Evolutionary conservation across 2,888 invertebrate species (phyloP), one percentile per base, ranked within the genome.

Genomic region (Saturnia japonica): DNA sequence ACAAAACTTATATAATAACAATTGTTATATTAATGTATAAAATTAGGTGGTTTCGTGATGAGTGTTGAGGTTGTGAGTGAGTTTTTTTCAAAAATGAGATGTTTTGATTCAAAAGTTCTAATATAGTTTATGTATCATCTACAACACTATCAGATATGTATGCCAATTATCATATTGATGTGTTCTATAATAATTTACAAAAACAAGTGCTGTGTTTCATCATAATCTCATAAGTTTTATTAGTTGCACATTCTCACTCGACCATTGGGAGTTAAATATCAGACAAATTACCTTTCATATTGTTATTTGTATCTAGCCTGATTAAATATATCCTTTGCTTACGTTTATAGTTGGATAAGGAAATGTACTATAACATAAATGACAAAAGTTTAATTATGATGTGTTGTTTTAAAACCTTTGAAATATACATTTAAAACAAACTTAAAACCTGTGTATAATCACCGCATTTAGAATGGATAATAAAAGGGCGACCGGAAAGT

Each of bases 21-120:
- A 85, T 80, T 88, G 90, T 91, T 91, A 88, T 70, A 70, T 86
- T 87, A 85, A 85, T 89, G 86, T 89, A 87, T 85, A 88, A 88
- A 85, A 78, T 79, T 80, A 80, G 80, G 79, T 82, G 79, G 34
- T 85, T 85, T 86, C 85, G 76, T 85, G 40, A 40, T 64, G 34
- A 83, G 80, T 84, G 85, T 82, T 80, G 79, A 74, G 77, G 76
- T 80, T 73, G 80, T 81, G 79, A 79, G 82, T 72, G 73, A 72
- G 74, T 71, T 71, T 69, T 69, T 47, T n/a, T 69, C 22, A 25
- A 69, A 51, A 25, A 43, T 40, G 16, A 40, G 1, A 66, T 69
- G 34, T 40, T 47, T 69, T 14, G 28, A 28, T 34, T 34, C 34
- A 60, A 12, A 60, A 28, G 40, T 69, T 14, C 16, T 71, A 73